Evolutionary conservation across 2,888 invertebrate genomes (phyloP), one percentile per base, ranked within the genome.

Genomic region (Octonoba sinensis): DNA sequence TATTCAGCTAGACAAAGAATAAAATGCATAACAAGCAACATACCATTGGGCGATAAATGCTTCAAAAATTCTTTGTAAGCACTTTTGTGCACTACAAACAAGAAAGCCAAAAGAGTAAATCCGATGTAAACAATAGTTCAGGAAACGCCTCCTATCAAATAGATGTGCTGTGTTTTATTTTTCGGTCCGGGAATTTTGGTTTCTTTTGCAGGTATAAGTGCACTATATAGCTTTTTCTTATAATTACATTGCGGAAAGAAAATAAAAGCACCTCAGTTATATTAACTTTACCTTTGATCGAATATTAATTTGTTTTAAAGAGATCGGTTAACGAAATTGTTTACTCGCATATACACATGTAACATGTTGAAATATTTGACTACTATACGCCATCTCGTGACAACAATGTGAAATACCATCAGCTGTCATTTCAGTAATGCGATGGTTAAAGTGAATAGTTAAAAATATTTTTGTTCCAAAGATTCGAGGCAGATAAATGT

Each of bases 271-370:
- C 36, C 11, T 36, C 11, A 6, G 11, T 36, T 6, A 8, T 1
- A 36, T 36, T 11, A 36, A 36, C 11, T 36, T 36, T 27, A 60
- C 59, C 59, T 15, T 60, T 16, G 4, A 16, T 27, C 20, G 13
- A 44, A 44, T 6, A 44, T 4, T 18, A 62, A 11, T 44, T 44
- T 62, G 44, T 62, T 20, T 18, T 27, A 16, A 62, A 60, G 16
- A 18, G 11, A 46, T 27, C 60, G 60, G 66, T 60, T 72, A 46
- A 24, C 24, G 47, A 79, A 72, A 66, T 54, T 79, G 60, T 79
- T 79, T 79, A 79, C 66, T 51, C 57, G 47, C 66, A 49, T 79
- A 59, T 66, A 72, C n/a, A n/a, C n/a, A n/a, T n/a, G n/a, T n/a
- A n/a, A n/a, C 78, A 78, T 67, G 71, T 71, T 71, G 59, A 59